Base-by-base conservation (phyloP, 2,888 invertebrate genomes). In the Leptopterna dolabrata region DNA sequence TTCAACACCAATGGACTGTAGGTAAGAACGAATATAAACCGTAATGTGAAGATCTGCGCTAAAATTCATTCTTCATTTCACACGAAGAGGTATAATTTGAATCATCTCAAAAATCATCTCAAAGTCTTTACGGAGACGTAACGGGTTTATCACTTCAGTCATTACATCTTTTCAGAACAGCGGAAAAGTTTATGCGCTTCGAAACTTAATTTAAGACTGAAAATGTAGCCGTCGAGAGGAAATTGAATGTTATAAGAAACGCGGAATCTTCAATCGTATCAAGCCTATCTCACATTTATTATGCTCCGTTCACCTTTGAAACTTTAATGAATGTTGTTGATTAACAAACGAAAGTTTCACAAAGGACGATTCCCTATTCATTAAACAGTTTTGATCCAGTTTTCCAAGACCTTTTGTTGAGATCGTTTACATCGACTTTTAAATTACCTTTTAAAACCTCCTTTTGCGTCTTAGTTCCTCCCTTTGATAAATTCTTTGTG, bases 311-410 rank as follows among this genome's bases (percentile, higher is more conserved):
- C 63, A 27, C 63, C 24, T 63, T 19, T 16, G n/a, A 24, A 63
- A 63, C 24, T 63, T 63, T 63, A 63, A 63, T 63, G 63, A 63
- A 63, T 63, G 63, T 24, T 63, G 63, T 63, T 63, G 63, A 63
- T 63, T 63, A 63, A 63, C 63, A 63, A 63, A 63, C 63, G 63
- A 63, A 55, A 63, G 63, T 63, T 63, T 63, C 63, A 63, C 63
- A 63, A 63, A 63, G 63, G 63, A 36, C 73, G 19, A 36, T 73
- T 73, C 41, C 30, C 73, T 73, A 36, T 73, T 73, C 73, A 73
- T 73, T 73, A 73, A 73, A n/a, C 36, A 19, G 73, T 73, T 63
- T 73, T 41, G 73, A 73, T 73, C 73, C 73, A 73, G 30, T 73
- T 73, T 73, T 73, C 73, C 19, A 16, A 36, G 73, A 16, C 36